phyloP scores from a whole-genome alignment of 2,113 vertebrate genomes.

The Cyphomyrus plagiostoma region DNA sequence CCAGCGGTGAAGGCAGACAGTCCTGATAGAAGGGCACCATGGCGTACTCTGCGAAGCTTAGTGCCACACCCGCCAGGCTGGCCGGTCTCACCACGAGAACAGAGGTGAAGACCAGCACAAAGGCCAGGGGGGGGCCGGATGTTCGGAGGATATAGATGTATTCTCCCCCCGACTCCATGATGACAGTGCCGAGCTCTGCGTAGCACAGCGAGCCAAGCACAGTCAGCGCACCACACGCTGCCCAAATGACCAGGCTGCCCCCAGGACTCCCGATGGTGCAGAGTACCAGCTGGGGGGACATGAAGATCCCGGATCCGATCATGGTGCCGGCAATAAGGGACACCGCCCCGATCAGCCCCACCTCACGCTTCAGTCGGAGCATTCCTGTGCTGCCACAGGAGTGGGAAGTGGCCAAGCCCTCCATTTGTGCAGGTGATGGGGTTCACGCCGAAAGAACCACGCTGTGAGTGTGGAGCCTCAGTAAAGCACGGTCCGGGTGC shows the following conservation, averaged over 20 bases:
- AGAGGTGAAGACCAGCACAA: conserved; percentile 61
- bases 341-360: conserved; percentile 57
- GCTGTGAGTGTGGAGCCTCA: background rate
- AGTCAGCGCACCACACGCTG: conserved; percentile 59
- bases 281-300: conserved; percentile 68
- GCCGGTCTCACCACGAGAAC: conserved; percentile 63
- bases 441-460: background rate
- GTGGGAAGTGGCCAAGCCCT: background rate
- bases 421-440: background rate
- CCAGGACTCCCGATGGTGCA: conserved; percentile 64
- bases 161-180: conserved; percentile 72
- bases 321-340: conserved; percentile 70
- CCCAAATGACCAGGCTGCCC: conserved; percentile 72
- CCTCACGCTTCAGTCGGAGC: conserved; percentile 43
- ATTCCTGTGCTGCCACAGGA: background rate
- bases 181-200: conserved; percentile 68
- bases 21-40: conserved; percentile 61
- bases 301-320: conserved; percentile 71
- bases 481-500: background rate
- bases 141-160: conserved; percentile 73
- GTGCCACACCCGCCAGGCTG: conserved; percentile 53
- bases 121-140: conserved; percentile 69
- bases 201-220: conserved; percentile 67
- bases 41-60: conserved; percentile 69
- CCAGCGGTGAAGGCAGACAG: conserved; percentile 51